Conservation (phyloP, 1,140 invertebrate genomes). For the Sycobia sp. region DNA sequence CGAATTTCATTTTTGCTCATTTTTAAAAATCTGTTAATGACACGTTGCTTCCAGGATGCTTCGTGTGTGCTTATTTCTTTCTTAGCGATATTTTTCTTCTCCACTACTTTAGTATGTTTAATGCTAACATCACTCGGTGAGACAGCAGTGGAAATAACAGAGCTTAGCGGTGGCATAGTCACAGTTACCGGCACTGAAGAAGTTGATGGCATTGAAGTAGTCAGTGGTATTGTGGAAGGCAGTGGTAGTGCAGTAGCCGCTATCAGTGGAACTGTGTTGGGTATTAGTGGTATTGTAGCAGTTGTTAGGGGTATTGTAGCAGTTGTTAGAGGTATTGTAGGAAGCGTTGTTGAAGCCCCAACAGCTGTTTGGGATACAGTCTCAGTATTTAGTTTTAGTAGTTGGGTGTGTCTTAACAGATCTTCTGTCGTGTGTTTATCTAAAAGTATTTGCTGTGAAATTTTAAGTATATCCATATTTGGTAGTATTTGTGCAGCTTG, state of each 20-base stretch:
- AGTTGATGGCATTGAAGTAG: background rate
- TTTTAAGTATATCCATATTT: constrained; percentile 19
- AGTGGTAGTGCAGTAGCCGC: background rate
- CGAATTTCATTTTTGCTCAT: constrained; percentile 60
- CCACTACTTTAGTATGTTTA: background rate
- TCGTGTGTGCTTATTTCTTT: constrained; percentile 31
- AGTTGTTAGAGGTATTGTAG: background rate
- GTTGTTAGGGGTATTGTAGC: background rate
- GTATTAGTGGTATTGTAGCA: background rate
- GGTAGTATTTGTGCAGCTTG: constrained; percentile 4
- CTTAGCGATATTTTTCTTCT: background rate
- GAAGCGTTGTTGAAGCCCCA: background rate
- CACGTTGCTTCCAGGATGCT: constrained; percentile 51
- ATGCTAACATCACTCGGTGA: too few species aligned
- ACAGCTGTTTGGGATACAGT: background rate
- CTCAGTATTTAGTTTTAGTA: constrained; percentile 12
- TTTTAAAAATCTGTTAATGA: constrained; percentile 56
- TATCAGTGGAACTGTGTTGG: background rate
- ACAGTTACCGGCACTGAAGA: background rate
- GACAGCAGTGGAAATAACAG: too few species aligned
- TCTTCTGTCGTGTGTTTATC: constrained; percentile 29
- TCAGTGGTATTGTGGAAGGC: background rate
- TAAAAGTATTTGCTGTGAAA: constrained; percentile 28
- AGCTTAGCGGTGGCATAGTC: background rate
- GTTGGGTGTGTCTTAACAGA: constrained; percentile 9